These are phyloP conservation scores for Homarus americanus DNA, from an alignment of 1,140 invertebrate genomes.

Conservation along the genomic window DNA sequence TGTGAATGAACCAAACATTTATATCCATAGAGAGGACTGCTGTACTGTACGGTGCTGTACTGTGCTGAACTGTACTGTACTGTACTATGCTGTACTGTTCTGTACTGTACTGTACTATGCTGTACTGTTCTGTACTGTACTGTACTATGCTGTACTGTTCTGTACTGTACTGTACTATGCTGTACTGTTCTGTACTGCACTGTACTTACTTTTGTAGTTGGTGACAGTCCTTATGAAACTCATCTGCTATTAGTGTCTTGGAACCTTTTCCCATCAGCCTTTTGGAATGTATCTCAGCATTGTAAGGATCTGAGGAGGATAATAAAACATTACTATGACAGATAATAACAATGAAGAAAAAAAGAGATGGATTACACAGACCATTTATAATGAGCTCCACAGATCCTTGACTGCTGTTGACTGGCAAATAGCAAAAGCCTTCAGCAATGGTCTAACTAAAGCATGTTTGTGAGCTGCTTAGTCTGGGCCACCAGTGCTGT, in stretches of 20 bases:
- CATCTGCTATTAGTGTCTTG: constrained; percentile 78
- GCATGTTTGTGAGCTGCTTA: no score
- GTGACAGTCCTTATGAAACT: constrained; percentile 79
- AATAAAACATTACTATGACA: neutral
- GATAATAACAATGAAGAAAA: neutral
- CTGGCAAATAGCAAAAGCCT: no score
- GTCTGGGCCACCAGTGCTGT: no score
- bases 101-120: constrained; percentile 73
- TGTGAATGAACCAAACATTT: no score
- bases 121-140: constrained; percentile 59
- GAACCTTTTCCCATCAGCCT: constrained; percentile 73
- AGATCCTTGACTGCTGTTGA: no score
- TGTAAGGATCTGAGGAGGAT: constrained; percentile 50
- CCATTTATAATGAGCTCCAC: no score
- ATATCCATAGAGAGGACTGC: no score
- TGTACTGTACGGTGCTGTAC: no score
- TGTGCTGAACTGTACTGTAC: constrained; percentile 71
- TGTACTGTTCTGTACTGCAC: no score
- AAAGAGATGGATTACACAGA: no score
- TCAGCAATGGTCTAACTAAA: no score
- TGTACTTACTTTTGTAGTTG: constrained; percentile 78
- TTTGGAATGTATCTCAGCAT: constrained; percentile 55
- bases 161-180: no score
- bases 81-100: constrained; percentile 52
- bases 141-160: neutral